Conservation (phyloP, 2,888 invertebrate genomes). For the Sminthurinus aureus region DNA sequence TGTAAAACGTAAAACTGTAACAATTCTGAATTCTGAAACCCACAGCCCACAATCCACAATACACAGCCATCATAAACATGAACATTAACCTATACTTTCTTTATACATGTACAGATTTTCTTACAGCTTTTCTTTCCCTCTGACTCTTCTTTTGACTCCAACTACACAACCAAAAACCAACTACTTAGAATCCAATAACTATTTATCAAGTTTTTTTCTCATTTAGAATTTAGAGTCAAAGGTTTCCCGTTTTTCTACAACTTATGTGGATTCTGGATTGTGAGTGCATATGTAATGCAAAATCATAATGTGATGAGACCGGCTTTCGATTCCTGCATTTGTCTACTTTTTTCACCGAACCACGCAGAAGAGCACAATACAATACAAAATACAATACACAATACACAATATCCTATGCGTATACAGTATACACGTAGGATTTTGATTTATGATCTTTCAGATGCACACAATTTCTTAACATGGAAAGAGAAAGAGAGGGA, state of each 20-base stretch:
- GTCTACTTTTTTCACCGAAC: not conserved
- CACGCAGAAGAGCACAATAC: not conserved
- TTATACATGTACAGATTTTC: not conserved
- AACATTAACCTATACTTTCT: not conserved
- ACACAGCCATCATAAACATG: too few species aligned
- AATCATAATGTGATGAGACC: not conserved
- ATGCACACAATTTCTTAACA: too few species aligned
- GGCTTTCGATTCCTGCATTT: slow-evolving; percentile 11
- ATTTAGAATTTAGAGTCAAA: not conserved
- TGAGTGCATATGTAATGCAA: not conserved
- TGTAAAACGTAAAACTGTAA: not conserved
- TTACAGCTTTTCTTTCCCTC: not conserved
- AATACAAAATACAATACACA: too few species aligned
- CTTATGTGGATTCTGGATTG: not conserved
- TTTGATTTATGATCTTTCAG: slow-evolving; percentile 25
- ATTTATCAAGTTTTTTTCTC: slow-evolving; percentile 27
- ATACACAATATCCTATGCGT: too few species aligned
- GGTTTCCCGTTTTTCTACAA: not conserved
- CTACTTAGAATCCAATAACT: slow-evolving; percentile 21
- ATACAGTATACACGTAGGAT: not conserved
- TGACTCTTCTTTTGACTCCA: not conserved
- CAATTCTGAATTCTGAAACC: not conserved
- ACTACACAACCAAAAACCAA: too few species aligned
- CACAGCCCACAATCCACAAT: too few species aligned
- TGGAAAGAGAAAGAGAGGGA: too few species aligned